A percentile compares a stretch with the other conserved stretches of the same genome.
These are phyloP conservation scores for Druon quercuslanigerum DNA, from an alignment of 1,140 invertebrate species.

Conservation along the genomic window DNA sequence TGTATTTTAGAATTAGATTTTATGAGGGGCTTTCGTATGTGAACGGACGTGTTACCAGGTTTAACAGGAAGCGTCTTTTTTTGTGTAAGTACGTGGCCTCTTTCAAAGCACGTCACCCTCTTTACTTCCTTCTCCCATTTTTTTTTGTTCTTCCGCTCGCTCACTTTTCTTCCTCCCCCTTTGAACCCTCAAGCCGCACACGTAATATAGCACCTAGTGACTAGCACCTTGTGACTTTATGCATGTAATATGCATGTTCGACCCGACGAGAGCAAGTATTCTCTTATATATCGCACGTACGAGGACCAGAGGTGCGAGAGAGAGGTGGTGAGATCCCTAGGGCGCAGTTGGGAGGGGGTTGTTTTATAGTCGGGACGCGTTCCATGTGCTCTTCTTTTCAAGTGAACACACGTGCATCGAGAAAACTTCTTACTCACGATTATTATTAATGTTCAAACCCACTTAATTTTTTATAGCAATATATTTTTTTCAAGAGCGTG, in stretches of 20 bases:
- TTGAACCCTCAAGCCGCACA: conserved; percentile 43
- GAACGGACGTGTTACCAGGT: conserved; percentile 19
- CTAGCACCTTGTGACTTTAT: conserved; percentile 42
- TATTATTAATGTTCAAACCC: no score
- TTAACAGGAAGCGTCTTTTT: conserved; percentile 32
- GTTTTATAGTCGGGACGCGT: conserved; percentile 19
- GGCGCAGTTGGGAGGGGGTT: neutral
- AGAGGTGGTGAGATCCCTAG: conserved; percentile 16
- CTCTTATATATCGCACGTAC: conserved; percentile 47
- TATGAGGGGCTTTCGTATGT: neutral
- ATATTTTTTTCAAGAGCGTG: no score
- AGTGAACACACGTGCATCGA: no score
- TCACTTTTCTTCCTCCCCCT: conserved; percentile 44
- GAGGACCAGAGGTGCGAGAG: conserved; percentile 28
- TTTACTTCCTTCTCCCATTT: conserved; percentile 30
- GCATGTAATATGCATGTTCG: conserved; percentile 58
- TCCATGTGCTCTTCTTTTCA: neutral
- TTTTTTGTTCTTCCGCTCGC: conserved; percentile 33
- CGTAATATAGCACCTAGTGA: conserved; percentile 39
- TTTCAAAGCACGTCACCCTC: conserved; percentile 31
- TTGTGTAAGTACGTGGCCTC: conserved; percentile 16
- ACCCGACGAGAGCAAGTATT: conserved; percentile 41
- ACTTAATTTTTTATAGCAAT: no score
- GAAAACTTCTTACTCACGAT: no score
- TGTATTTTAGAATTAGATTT: conserved; percentile 1